Conservation (phyloP, 2,797 vertebrate species). For the Vespertilio murinus region DNA sequence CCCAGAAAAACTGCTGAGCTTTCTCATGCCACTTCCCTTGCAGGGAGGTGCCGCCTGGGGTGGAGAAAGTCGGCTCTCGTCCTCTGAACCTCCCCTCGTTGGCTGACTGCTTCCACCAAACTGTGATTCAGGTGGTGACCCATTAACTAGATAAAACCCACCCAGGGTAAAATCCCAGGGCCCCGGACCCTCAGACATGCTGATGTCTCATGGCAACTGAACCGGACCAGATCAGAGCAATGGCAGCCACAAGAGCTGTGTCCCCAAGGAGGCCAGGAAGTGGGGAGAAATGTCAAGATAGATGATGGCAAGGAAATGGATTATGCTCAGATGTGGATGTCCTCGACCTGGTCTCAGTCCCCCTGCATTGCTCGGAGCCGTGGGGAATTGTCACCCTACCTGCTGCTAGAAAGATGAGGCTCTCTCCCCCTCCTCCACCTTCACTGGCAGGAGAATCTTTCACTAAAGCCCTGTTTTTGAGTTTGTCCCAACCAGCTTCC, state of each 20-base stretch:
- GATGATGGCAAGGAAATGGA: slow-evolving; percentile 70
- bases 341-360: slow-evolving; percentile 75
- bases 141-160: not conserved
- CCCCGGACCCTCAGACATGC: not conserved
- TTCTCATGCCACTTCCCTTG: not conserved
- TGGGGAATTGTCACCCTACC: slow-evolving; percentile 73
- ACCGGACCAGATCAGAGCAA: slow-evolving; percentile 7
- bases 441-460: slow-evolving; percentile 78
- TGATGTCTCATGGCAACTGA: not conserved
- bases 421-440: slow-evolving; percentile 70
- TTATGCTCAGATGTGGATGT: slow-evolving; percentile 71
- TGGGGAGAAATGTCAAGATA: slow-evolving; percentile 74
- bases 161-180: not conserved
- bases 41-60: too few species aligned
- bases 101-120: not conserved
- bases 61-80: not conserved
- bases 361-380: slow-evolving; percentile 71
- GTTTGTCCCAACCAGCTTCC: slow-evolving; percentile 73
- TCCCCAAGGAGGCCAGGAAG: slow-evolving; percentile 30
- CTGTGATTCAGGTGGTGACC: not conserved
- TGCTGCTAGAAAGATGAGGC: slow-evolving; percentile 60
- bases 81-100: not conserved
- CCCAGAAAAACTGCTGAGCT: not conserved
- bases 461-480: slow-evolving; percentile 76
- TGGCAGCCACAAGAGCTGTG: slow-evolving; percentile 43